Evolutionary conservation across 2,797 vertebrate species (phyloP).

Genomic region (Cossypha dichroa): DNA sequence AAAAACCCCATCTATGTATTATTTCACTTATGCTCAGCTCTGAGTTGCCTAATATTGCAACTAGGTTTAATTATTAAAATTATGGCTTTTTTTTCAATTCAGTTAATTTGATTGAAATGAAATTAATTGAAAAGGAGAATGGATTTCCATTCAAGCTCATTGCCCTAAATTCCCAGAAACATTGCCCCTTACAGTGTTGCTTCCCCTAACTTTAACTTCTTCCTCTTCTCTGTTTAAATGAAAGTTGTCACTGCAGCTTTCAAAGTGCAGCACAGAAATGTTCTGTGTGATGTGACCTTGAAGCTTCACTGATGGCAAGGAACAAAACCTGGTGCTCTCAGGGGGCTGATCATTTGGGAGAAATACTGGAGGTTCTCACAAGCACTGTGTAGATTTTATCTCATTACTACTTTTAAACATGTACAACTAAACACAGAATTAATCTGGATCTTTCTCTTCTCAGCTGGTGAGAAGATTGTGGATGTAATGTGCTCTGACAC

Average conservation of each 20-base stretch:
- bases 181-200: neutral
- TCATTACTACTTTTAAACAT: neutral
- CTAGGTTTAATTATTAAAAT: neutral
- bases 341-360: neutral
- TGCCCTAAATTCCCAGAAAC: neutral
- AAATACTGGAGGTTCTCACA: neutral
- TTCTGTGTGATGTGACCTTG: neutral
- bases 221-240: neutral
- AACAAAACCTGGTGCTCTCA: neutral
- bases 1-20: rapidly evolving
- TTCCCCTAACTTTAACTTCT: neutral
- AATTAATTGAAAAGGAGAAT: neutral
- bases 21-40: neutral
- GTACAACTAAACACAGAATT: rapidly evolving
- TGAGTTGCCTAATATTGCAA: neutral
- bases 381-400: neutral
- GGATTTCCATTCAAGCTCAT: neutral
- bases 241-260: neutral
- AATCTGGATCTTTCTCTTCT: neutral
- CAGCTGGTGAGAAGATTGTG: neutral
- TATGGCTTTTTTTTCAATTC: neutral
- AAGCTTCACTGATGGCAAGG: neutral
- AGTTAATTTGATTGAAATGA: neutral
- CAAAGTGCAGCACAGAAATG: neutral
- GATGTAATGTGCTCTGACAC: neutral